Evolutionary conservation across 2,888 invertebrate genomes (phyloP), one percentile per base, ranked within the genome.

Genomic region (Acronicta psi): DNA sequence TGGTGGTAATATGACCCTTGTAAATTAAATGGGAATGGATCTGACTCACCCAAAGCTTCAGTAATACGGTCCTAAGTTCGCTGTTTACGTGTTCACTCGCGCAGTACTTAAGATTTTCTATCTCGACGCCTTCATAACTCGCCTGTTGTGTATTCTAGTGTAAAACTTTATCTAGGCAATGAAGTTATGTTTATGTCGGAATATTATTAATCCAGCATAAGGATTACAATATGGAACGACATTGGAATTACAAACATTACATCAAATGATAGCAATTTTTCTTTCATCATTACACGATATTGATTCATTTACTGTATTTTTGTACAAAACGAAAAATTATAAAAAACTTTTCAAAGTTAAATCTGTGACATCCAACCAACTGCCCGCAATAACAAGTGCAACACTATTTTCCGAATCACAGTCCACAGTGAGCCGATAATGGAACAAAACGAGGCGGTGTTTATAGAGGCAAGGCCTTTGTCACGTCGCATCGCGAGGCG

Each of bases 1-100:
- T 74, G 77, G 74, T 81, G 75, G 79, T 82, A 81, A 77, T 74
- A 72, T 80, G 75, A 79, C 73, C 78, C 73, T 71, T 75, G 74
- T 76, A 74, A 72, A 81, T 78, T 79, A 77, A 79, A 79, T 70
- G 62, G 54, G 63, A 61, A 66, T 69, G 65, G 61, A 54, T 64
- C 44, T 60, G 50, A 75, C 60, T 72, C 56, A 60, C 44, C 38
- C 53, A 17, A 51, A 49, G 43, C 64, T 58, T 38, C 49, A 46
- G 42, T 65, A 62, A 62, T 59, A 58, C 58, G 57, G 37, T 58
- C 41, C 56, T 41, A 66, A 73, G 46, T 75, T 73, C 13, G 29
- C 58, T 75, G 71, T 75, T 73, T 75, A 65, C 68, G 64, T 66
- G 65, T 59, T 75, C 68, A 63, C 54, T 70, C 50, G 61, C 44